A percentile compares a stretch with the other conserved stretches of the same genome.
phyloP scores from a whole-genome alignment of 2,888 invertebrate genomes.

The Coelopa pilipes region DNA sequence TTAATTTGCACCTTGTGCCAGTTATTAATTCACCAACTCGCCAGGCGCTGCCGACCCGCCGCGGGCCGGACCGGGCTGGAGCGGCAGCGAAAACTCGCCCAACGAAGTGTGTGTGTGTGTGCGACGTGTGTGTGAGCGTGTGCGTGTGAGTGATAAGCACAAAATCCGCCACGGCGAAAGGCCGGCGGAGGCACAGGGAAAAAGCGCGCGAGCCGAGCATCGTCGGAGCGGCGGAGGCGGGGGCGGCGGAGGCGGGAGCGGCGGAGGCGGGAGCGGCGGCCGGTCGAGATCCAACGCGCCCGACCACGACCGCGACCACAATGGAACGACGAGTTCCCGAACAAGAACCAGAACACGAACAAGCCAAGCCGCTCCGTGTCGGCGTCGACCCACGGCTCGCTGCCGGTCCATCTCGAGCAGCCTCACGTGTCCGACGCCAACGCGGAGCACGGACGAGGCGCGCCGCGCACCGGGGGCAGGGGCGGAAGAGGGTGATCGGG shows the following conservation, averaged over 20 bases:
- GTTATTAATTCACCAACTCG: conserved; percentile 33
- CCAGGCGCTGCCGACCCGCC: conserved; percentile 14
- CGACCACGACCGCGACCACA: neutral
- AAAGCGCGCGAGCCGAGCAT: neutral
- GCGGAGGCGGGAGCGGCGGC: neutral
- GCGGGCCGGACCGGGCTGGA: neutral
- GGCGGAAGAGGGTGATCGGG: no score
- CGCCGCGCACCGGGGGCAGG: neutral
- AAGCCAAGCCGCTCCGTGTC: neutral
- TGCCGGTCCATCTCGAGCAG: neutral
- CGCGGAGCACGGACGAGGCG: neutral
- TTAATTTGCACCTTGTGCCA: conserved; percentile 32
- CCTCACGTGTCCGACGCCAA: neutral
- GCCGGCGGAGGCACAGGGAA: neutral
- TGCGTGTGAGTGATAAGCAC: no score
- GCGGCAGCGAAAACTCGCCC: neutral
- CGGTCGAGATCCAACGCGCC: no score
- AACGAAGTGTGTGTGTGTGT: no score
- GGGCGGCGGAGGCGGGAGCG: no score
- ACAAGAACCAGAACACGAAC: conserved; percentile 6
- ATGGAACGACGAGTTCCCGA: conserved; percentile 10
- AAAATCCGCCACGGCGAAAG: neutral
- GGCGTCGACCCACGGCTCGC: neutral
- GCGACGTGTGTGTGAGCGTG: no score
- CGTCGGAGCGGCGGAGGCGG: no score